Evolutionary conservation across 2,797 vertebrate genomes (phyloP), one percentile per base, ranked within the genome.

Genomic region (Geotrypetes seraphini): DNA sequence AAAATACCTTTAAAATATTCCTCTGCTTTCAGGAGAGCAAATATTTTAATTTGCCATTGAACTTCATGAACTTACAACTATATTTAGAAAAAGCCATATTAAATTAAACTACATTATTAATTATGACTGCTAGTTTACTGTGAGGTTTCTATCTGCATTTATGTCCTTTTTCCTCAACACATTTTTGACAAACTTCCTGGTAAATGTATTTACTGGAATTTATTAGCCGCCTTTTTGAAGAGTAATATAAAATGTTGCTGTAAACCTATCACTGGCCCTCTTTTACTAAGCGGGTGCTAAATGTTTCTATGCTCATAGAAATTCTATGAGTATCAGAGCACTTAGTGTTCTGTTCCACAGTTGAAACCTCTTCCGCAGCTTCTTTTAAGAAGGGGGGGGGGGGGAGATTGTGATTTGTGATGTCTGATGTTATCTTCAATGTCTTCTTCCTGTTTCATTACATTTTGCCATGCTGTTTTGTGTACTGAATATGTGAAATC

Each of bases 31-130:
- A 22, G 42, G 31, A 55, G 55, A 39, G 45, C 57, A 63, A 50
- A 39, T 50, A 22, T 43, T 36, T 37, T 31, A 33, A 50, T 53
- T 59, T 64, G 50, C 53, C 57, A 48, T 49, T 62, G 60, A 58
- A 37, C 51, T 63, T 50, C 64, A 54, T 50, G 39, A 66, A 61
- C 39, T 68, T 43, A 60, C 54, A 40, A 63, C 43, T 74, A 60
- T 71, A 57, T 63, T 66, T 73, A 80, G 67, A 79, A 66, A 85
- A 85, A 79, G 81, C 83, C 81, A 85, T 85, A 85, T 60, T 37
- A 71, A 50, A 63, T 57, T 50, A 73, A 74, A 78, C 66, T 59
- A 78, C 78, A 82, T 81, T 82, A 80, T 77, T 40, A 54, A 62
- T 66, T 41, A 51, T 47, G 29, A 65, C 53, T 47, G 59, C 52